phyloP scores from a whole-genome alignment of 2,113 vertebrate species.

The Pica pica region DNA sequence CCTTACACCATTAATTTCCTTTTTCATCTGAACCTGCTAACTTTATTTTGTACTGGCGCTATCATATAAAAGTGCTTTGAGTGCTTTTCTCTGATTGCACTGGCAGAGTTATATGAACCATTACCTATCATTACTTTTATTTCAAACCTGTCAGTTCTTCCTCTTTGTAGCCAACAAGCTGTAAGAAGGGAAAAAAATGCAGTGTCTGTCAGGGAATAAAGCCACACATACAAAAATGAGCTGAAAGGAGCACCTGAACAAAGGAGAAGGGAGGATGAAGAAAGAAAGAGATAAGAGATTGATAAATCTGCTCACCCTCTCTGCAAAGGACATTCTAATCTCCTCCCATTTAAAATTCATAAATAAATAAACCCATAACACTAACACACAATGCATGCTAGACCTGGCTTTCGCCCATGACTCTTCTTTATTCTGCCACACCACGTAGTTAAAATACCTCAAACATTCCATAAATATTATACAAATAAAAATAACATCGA shows the following conservation, averaged over 20 bases:
- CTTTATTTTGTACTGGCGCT: background rate
- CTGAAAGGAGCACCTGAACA: constrained; percentile 15
- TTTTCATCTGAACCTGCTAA: background rate
- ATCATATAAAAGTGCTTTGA: background rate
- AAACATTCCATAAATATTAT: background rate
- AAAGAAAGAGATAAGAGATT: background rate
- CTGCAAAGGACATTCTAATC: constrained; percentile 29
- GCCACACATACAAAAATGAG: constrained; percentile 14
- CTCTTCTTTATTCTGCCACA: background rate
- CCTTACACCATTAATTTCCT: background rate
- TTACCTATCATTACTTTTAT: constrained; percentile 39
- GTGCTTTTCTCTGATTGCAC: background rate
- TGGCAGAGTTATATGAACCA: background rate
- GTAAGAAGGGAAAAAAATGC: background rate
- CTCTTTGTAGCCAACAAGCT: constrained; percentile 19
- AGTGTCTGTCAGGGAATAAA: constrained; percentile 6
- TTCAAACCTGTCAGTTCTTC: constrained; percentile 37
- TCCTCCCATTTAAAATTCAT: background rate
- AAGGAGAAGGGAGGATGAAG: background rate
- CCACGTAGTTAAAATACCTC: background rate
- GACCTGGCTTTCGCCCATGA: background rate
- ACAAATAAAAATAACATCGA: constrained; percentile 5
- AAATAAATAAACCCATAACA: background rate
- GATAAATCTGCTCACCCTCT: constrained; percentile 16
- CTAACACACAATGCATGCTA: background rate